Evolutionary conservation across 2,113 vertebrate genomes (phyloP).

Genomic region (Saccopteryx leptura): DNA sequence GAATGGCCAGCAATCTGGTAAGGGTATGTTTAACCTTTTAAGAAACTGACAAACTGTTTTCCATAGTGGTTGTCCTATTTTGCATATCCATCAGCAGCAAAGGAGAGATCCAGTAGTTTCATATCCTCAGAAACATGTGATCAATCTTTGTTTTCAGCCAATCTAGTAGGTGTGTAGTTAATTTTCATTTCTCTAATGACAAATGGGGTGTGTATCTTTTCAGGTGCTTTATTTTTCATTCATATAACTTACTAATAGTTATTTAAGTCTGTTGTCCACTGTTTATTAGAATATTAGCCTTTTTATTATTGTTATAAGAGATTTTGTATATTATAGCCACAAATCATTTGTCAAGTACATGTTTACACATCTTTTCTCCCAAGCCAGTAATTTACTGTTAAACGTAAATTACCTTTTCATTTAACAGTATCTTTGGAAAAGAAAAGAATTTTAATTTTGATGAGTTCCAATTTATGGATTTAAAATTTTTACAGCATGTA

Average conservation of each 20-base stretch:
- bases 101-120: neutral
- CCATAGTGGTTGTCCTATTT: neutral
- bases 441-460: neutral
- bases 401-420: neutral
- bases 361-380: neutral
- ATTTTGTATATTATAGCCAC: neutral
- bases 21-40: neutral
- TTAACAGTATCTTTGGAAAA: neutral
- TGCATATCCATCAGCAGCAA: neutral
- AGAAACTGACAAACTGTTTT: neutral
- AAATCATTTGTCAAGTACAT: neutral
- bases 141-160: neutral
- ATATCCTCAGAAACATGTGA: neutral
- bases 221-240: neutral
- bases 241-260: neutral
- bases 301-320: neutral
- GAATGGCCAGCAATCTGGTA: neutral
- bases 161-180: neutral
- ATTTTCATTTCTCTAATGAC: neutral
- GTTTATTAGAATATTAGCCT: neutral
- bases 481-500: neutral
- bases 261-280: neutral
- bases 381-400: no score
- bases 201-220: neutral
- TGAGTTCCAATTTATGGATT: neutral